phyloP scores from a whole-genome alignment of 2,888 invertebrate species.

The Oscheius sp. region DNA sequence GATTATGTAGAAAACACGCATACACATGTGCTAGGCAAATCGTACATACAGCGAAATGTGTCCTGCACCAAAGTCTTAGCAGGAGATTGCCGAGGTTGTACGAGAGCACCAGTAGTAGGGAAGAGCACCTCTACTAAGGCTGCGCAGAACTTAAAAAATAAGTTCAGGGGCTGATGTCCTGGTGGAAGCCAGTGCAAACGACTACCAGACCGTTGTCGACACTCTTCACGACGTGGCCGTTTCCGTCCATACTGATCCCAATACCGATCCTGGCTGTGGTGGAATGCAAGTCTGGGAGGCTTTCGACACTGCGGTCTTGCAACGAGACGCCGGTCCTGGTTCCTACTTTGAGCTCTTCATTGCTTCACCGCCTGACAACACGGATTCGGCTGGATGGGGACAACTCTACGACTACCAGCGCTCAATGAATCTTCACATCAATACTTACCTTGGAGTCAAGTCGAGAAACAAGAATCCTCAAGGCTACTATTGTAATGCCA shows the following conservation, averaged over 20 bases:
- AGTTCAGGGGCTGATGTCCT: constrained; percentile 50
- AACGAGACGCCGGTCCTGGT: constrained; percentile 47
- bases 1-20: too few relatives aligned
- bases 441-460: constrained; percentile 42
- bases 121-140: too few relatives aligned
- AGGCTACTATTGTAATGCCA: constrained; percentile 52
- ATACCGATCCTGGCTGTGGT: constrained; percentile 45
- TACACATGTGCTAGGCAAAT: too few relatives aligned
- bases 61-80: too few relatives aligned
- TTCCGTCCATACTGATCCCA: constrained; percentile 27
- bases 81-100: too few relatives aligned
- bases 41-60: too few relatives aligned
- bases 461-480: constrained; percentile 21
- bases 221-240: constrained; percentile 39
- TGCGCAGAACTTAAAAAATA: too few relatives aligned
- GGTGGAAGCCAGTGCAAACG: constrained; percentile 39
- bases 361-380: constrained; percentile 50
- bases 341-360: constrained; percentile 58
- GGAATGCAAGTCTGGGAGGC: constrained; percentile 55
- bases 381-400: constrained; percentile 40
- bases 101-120: too few relatives aligned
- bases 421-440: constrained; percentile 46
- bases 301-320: constrained; percentile 45
- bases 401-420: constrained; percentile 51
- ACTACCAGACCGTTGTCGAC: constrained; percentile 41